These are phyloP conservation scores for Anastrepha obliqua DNA, from an alignment of 1,140 invertebrate genomes.

Conservation along the genomic window DNA sequence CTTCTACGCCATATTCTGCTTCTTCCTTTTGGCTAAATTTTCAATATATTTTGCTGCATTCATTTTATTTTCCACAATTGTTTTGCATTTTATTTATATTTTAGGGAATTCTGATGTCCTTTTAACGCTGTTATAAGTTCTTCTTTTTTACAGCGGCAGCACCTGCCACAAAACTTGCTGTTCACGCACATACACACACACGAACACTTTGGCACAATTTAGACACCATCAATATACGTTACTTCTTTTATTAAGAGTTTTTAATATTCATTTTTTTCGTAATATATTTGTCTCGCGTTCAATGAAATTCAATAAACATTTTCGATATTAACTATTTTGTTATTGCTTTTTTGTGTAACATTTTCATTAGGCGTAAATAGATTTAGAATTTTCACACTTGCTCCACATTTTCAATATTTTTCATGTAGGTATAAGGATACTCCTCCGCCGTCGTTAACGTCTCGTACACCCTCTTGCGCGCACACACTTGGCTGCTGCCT, in stretches of 20 bases:
- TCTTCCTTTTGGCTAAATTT: too few relatives aligned
- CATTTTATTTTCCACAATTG: too few relatives aligned
- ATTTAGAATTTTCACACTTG: conserved; percentile 57
- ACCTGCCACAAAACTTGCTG: background rate
- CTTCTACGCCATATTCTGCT: too few relatives aligned
- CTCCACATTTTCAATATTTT: conserved; percentile 56
- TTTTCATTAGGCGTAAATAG: conserved; percentile 25
- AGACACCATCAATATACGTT: background rate
- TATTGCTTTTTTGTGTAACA: background rate
- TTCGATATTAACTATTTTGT: background rate
- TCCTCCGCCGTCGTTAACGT: conserved; percentile 50
- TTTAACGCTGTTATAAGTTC: background rate
- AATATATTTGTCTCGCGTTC: background rate
- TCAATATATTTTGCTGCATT: too few relatives aligned
- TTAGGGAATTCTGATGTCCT: background rate
- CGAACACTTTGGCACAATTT: conserved; percentile 29
- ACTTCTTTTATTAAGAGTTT: background rate
- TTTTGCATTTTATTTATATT: too few relatives aligned
- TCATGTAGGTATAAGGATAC: conserved; percentile 60
- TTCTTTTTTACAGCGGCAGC: background rate
- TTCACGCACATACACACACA: background rate
- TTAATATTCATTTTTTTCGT: background rate
- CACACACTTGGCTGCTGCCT: conserved; percentile 40
- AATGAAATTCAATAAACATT: background rate
- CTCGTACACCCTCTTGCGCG: conserved; percentile 55